Conservation (phyloP, 2,888 invertebrate species). For the Choreutis nemorana region DNA sequence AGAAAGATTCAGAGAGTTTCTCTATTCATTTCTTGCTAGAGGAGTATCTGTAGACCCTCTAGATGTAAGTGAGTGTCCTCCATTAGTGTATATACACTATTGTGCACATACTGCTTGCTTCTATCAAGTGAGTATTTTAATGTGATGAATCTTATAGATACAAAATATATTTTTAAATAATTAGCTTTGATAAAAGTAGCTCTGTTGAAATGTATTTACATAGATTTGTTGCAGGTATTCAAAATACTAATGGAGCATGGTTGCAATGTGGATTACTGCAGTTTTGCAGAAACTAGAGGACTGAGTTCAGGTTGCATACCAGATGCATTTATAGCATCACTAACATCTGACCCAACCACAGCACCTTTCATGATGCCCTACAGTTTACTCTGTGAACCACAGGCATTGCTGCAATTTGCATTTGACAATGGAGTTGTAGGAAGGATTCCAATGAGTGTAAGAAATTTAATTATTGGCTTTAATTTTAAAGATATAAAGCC, state of each 20-base stretch:
- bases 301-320: conserved; percentile 23
- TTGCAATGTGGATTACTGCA: conserved; percentile 51
- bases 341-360: conserved; percentile 34
- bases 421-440: conserved; percentile 23
- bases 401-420: conserved; percentile 27
- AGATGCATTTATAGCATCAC: conserved; percentile 44
- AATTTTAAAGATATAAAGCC: background rate
- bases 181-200: background rate
- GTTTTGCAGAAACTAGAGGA: conserved; percentile 14
- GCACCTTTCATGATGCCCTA: conserved; percentile 36
- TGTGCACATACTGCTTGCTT: conserved; percentile 34
- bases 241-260: conserved; percentile 41
- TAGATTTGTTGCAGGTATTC: conserved; percentile 38
- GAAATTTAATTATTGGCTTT: conserved; percentile 12
- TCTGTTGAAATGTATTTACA: too few species aligned
- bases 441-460: conserved; percentile 32
- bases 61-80: conserved; percentile 46
- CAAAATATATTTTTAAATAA: background rate
- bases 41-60: conserved; percentile 44
- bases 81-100: conserved; percentile 47
- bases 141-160: too few species aligned
- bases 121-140: conserved; percentile 33
- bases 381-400: conserved; percentile 47
- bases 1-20: conserved; percentile 40
- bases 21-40: conserved; percentile 42